A percentile compares a stretch with the other conserved stretches of the same genome.
These are phyloP conservation scores for Aphodius sticticus DNA, from an alignment of 2,888 invertebrate species.

Conservation along the genomic window DNA sequence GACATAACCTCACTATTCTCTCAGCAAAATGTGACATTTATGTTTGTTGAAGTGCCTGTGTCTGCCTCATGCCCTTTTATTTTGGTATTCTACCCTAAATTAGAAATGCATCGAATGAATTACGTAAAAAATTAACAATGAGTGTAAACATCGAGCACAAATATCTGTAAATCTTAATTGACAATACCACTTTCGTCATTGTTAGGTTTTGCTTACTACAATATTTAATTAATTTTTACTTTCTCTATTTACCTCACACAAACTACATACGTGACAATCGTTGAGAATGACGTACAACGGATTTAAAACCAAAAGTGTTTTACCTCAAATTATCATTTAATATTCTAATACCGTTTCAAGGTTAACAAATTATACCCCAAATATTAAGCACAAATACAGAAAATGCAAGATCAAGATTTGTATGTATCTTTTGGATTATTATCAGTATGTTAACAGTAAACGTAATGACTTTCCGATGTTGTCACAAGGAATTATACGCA, in stretches of 20 bases:
- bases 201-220: neutral
- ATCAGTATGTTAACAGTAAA: neutral
- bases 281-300: neutral
- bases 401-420: neutral
- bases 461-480: neutral
- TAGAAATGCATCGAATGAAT: no score
- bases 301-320: neutral
- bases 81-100: no score
- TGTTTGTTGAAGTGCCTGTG: no score
- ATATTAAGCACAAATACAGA: neutral
- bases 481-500: no score
- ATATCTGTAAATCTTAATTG: neutral
- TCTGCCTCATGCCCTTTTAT: no score
- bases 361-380: neutral
- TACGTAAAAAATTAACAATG: neutral
- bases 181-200: neutral
- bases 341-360: neutral
- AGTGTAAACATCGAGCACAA: neutral
- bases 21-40: no score
- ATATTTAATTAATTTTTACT: neutral
- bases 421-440: neutral
- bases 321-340: neutral
- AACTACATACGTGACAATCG: neutral
- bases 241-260: neutral
- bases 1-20: no score